phyloP scores from a whole-genome alignment of 2,888 invertebrate genomes.

The Anticlea derivata region DNA sequence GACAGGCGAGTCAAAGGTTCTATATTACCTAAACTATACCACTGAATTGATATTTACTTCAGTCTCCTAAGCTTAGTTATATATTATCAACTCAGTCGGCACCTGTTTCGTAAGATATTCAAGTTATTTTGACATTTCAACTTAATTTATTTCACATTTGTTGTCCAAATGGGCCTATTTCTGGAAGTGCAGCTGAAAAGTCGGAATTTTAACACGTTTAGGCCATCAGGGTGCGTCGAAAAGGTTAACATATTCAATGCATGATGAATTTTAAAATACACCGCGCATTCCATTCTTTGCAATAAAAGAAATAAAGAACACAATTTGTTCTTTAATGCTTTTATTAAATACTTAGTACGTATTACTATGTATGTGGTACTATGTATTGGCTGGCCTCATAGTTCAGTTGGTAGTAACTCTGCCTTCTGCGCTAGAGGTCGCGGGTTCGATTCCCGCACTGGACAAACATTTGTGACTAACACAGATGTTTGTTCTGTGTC shows the following conservation, averaged over 20 bases:
- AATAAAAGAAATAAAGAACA: not conserved
- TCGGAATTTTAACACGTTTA: constrained; percentile 13
- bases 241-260: not conserved
- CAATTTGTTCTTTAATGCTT: no score
- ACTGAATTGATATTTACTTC: constrained; percentile 5
- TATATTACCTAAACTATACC: not conserved
- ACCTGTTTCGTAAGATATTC: constrained; percentile 39
- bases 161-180: constrained; percentile 23
- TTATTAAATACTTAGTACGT: no score
- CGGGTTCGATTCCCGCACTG: no score
- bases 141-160: constrained; percentile 30
- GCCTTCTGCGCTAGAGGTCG: no score
- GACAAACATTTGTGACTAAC: no score
- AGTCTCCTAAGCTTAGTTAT: not conserved
- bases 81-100: constrained; percentile 18
- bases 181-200: constrained; percentile 18
- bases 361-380: no score
- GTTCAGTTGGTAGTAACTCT: no score
- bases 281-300: not conserved
- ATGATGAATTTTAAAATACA: no score
- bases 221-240: not conserved
- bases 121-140: constrained; percentile 43
- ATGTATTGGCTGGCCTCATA: no score
- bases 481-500: no score
- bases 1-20: no score